Evolutionary conservation across 2,113 vertebrate genomes (phyloP).

Genomic region (Seriola rivoliana): DNA sequence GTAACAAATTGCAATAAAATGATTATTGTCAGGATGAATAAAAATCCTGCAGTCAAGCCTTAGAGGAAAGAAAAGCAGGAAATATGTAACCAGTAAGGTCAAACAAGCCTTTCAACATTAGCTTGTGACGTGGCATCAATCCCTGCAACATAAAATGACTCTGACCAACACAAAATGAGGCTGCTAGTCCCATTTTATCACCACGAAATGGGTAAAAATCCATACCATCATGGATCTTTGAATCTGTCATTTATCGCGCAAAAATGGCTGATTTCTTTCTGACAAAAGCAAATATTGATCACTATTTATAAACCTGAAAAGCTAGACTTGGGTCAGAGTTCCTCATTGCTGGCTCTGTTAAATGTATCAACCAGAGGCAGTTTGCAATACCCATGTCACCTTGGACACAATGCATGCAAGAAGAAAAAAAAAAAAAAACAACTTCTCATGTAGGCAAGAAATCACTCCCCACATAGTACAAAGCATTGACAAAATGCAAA

Average conservation of each 20-base stretch:
- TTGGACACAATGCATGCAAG: conserved; percentile 65
- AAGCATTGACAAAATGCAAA: conserved; percentile 71
- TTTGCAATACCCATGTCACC: conserved; percentile 57
- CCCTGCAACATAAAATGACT: conserved; percentile 37
- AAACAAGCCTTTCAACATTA: conserved; percentile 4
- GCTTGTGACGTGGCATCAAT: conserved; percentile 38
- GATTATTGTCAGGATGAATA: conserved; percentile 32
- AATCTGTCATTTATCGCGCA: conserved; percentile 18
- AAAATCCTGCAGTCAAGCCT: conserved; percentile 37
- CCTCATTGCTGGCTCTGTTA: conserved; percentile 37
- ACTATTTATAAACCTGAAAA: conserved; percentile 41
- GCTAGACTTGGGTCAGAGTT: conserved; percentile 43
- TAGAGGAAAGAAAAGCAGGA: conserved; percentile 30
- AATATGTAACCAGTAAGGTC: conserved; percentile 5
- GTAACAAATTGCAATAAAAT: conserved; percentile 25
- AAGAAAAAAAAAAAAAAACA: not conserved
- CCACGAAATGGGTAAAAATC: conserved; percentile 11
- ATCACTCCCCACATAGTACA: conserved; percentile 71
- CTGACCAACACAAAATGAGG: conserved; percentile 1
- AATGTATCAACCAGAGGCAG: conserved; percentile 55
- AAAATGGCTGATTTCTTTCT: conserved; percentile 27
- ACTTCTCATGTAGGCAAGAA: conserved; percentile 63
- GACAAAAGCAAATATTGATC: conserved; percentile 28
- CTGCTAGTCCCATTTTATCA: conserved; percentile 26
- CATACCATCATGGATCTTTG: conserved; percentile 8